These are phyloP conservation scores for Deilephila porcellus DNA, from an alignment of 2,888 invertebrate species.

Conservation along the genomic window DNA sequence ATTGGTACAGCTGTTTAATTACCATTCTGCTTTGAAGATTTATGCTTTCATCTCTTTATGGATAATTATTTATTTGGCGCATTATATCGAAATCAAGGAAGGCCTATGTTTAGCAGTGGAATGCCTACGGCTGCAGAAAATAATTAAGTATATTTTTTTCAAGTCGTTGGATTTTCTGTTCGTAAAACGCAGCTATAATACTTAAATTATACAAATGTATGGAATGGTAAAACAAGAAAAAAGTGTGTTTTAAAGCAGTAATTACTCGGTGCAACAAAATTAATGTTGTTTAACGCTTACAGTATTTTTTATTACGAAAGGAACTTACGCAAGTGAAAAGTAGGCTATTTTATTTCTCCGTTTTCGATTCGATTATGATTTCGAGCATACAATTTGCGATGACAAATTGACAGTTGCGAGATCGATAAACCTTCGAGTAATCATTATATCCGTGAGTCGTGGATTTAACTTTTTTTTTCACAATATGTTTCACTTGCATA, in stretches of 20 bases:
- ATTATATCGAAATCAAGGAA: no score
- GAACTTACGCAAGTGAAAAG: neutral
- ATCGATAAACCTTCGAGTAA: neutral
- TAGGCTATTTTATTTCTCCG: neutral
- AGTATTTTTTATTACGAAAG: neutral
- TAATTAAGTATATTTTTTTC: no score
- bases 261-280: constrained; percentile 1
- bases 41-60: no score
- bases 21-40: no score
- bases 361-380: neutral
- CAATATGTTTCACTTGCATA: no score
- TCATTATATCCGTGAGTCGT: neutral
- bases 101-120: no score
- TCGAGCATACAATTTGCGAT: neutral
- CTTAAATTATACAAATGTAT: no score
- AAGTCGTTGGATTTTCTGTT: no score
- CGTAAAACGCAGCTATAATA: no score
- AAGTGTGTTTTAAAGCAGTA: neutral
- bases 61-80: no score
- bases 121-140: no score
- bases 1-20: no score
- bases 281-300: neutral
- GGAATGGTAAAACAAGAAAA: neutral
- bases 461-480: neutral
- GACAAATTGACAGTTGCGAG: neutral